Conservation (phyloP, 2,113 vertebrate genomes). For the Brienomyrus brachyistius region DNA sequence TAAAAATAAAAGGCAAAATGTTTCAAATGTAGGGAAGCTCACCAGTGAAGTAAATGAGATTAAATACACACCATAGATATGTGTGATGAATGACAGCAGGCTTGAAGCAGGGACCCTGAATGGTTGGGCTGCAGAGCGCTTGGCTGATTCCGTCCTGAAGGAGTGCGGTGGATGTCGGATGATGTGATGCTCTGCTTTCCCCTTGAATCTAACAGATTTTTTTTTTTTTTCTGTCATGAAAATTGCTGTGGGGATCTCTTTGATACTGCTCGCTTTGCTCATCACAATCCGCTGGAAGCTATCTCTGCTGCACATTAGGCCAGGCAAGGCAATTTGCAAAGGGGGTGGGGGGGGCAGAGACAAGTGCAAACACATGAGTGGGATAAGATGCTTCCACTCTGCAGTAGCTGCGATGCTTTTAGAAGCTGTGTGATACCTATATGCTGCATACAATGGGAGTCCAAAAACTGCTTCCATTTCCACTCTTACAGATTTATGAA, state of each 20-base stretch:
- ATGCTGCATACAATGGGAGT: background rate
- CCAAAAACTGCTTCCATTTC: background rate
- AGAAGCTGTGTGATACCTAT: background rate
- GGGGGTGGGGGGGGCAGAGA: background rate
- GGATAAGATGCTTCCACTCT: background rate
- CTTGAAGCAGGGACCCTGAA: background rate
- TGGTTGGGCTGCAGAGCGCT: background rate
- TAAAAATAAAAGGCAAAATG: background rate
- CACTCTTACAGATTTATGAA: background rate
- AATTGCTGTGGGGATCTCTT: slow-evolving; percentile 2
- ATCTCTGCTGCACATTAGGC: background rate
- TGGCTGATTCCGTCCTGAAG: background rate
- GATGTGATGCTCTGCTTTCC: background rate
- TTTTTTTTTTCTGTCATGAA: background rate
- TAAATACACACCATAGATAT: background rate
- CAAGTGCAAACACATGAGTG: background rate
- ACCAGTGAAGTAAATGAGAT: background rate
- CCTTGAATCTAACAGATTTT: background rate
- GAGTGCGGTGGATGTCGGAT: background rate
- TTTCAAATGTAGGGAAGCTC: background rate
- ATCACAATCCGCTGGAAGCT: background rate
- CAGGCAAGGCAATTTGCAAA: background rate
- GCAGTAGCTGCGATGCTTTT: background rate
- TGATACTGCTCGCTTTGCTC: background rate
- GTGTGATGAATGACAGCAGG: background rate